Evolutionary conservation across 2,888 invertebrate species (phyloP).

Genomic region (Dynastes maya): DNA sequence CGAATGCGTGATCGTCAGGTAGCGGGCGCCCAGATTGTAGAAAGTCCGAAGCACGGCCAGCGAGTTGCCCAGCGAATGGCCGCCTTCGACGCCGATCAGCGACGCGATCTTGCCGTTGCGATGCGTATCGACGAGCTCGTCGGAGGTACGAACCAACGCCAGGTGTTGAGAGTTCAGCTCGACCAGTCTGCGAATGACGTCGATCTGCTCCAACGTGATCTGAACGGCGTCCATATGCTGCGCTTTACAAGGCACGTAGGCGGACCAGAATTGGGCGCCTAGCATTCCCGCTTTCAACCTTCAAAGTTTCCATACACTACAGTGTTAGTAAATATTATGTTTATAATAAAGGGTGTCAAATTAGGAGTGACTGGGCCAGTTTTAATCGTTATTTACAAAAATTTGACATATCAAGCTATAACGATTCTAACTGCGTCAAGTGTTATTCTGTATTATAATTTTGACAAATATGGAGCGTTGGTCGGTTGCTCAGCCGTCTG

Average conservation of each 20-base stretch:
- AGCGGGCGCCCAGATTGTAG: slow-evolving; percentile 90
- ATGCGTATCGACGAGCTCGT: slow-evolving; percentile 82
- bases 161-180: slow-evolving; percentile 85
- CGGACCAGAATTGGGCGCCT: slow-evolving; percentile 94
- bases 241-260: slow-evolving; percentile 89
- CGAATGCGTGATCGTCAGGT: slow-evolving; percentile 92
- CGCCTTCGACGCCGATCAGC: slow-evolving; percentile 93
- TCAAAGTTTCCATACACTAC: background rate
- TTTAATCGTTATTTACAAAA: too few species aligned
- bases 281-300: slow-evolving; percentile 83
- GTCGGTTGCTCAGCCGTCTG: too few species aligned
- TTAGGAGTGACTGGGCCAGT: too few species aligned
- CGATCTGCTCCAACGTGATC: slow-evolving; percentile 88
- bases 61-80: slow-evolving; percentile 92
- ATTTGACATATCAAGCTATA: too few species aligned
- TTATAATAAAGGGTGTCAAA: too few species aligned
- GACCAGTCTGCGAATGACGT: slow-evolving; percentile 83
- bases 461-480: too few species aligned
- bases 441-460: too few species aligned
- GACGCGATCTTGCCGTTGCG: slow-evolving; percentile 87
- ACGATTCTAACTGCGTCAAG: too few species aligned
- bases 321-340: too few species aligned
- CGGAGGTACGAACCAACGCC: slow-evolving; percentile 79
- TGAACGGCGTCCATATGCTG: slow-evolving; percentile 88
- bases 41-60: slow-evolving; percentile 90